These are phyloP conservation scores for Plebejus melissa DNA, from an alignment of 2,888 invertebrate genomes.

Conservation along the genomic window DNA sequence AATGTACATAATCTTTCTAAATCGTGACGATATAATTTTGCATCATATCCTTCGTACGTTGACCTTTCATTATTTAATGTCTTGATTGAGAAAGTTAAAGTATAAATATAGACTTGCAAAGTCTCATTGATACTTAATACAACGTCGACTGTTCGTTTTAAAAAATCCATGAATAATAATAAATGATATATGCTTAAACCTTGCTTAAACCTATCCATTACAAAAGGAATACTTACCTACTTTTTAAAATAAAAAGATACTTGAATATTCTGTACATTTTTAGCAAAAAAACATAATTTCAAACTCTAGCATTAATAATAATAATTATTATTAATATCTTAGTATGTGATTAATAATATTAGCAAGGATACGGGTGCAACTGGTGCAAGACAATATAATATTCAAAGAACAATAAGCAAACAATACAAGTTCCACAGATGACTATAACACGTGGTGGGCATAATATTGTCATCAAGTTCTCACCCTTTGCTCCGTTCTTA, in stretches of 20 bases:
- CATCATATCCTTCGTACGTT: conserved; percentile 45
- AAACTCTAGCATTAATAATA: too few species aligned
- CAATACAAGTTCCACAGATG: conserved; percentile 39
- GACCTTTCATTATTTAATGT: conserved; percentile 51
- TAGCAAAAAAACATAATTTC: too few species aligned
- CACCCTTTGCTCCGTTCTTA: not conserved
- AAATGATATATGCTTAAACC: too few species aligned
- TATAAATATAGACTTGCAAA: not conserved
- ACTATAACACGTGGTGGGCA: conserved; percentile 48
- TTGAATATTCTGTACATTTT: too few species aligned
- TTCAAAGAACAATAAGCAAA: conserved; percentile 32
- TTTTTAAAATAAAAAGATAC: too few species aligned
- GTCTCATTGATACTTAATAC: not conserved
- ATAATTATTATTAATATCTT: too few species aligned
- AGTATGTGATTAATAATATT: too few species aligned
- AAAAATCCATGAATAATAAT: too few species aligned
- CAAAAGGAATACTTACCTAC: too few species aligned
- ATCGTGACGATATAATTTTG: conserved; percentile 49
- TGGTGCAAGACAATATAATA: not conserved
- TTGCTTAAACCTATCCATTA: too few species aligned
- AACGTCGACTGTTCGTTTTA: not conserved
- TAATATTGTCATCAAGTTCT: conserved; percentile 36
- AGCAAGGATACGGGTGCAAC: not conserved
- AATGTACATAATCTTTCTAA: conserved; percentile 44
- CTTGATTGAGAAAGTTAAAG: not conserved